Base-by-base conservation (phyloP, 1,140 invertebrate genomes). In the Anthonomus grandis region DNA sequence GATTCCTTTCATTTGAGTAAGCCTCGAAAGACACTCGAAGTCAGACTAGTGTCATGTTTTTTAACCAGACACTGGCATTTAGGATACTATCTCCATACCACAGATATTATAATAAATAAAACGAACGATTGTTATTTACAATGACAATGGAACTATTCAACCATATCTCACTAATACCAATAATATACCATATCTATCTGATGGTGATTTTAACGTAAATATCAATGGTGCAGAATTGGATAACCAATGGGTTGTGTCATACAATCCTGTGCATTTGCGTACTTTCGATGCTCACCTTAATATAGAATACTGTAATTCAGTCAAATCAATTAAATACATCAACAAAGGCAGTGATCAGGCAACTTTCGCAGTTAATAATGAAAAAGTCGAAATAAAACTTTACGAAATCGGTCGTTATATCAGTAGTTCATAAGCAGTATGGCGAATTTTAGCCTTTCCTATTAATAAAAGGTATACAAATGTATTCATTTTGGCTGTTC, bases 371-470 rank as follows among this genome's bases (percentile, higher is more conserved):
- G n/a, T n/a, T n/a, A n/a, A n/a, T n/a, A n/a, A n/a, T n/a, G n/a
- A n/a, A n/a, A n/a, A n/a, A n/a, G n/a, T n/a, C n/a, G 19, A 42
- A 56, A 70, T 64, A 34, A 67, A 75, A 66, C 65, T 74, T 66
- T 71, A 69, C 56, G 68, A 77, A 64, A 56, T 69, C 44, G 74
- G 72, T 9, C 27, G 76, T 21, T 78, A 78, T 65, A 65, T 79
- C 17, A 74, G 67, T 42, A 70, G 70, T 31, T 69, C 69, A 58
- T 73, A 80, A 70, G 71, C 76, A 27, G 57, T 73, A 51, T 77
- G 74, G 66, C 51, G 67, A 59, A 62, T 69, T 61, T 64, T 64
- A 15, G 24, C 57, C 64, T 70, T 74, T 58, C 42, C 69, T 9
- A 71, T 74, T 50, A 74, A 79, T 63, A 70, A 79, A 66, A 44